phyloP scores from a whole-genome alignment of 2,113 vertebrate genomes.

The Dasyornis broadbenti region DNA sequence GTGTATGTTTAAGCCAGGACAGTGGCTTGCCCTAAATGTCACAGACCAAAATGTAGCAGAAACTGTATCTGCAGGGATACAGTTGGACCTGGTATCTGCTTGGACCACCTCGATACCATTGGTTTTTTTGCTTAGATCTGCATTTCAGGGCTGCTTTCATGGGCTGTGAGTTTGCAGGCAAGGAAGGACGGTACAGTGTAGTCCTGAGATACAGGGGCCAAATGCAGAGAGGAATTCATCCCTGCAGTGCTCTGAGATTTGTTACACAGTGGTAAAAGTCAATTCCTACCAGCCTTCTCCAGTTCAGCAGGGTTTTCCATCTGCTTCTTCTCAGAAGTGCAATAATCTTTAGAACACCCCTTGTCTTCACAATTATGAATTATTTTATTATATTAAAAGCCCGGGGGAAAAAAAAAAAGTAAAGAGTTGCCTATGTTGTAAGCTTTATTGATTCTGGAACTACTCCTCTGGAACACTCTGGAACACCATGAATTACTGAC shows the following conservation, averaged over 20 bases:
- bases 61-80: not conserved
- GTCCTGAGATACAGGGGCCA: not conserved
- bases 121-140: not conserved
- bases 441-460: not conserved
- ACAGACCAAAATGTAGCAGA: not conserved
- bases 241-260: not conserved
- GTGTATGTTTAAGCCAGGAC: fast-evolving
- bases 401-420: not conserved
- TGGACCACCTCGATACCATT: not conserved
- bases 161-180: not conserved
- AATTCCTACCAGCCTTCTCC: not conserved
- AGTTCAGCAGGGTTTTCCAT: not conserved
- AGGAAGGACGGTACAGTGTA: not conserved
- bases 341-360: not conserved
- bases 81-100: too few species aligned
- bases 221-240: not conserved
- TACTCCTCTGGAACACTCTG: not conserved
- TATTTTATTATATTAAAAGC: not conserved
- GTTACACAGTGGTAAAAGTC: not conserved
- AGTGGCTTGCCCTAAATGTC: not conserved
- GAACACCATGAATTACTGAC: not conserved
- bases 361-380: not conserved
- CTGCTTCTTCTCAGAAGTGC: not conserved
- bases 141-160: not conserved
- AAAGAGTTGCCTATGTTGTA: not conserved